Evolutionary conservation across 2,888 invertebrate species (phyloP).

Genomic region (Lissonota sp.): DNA sequence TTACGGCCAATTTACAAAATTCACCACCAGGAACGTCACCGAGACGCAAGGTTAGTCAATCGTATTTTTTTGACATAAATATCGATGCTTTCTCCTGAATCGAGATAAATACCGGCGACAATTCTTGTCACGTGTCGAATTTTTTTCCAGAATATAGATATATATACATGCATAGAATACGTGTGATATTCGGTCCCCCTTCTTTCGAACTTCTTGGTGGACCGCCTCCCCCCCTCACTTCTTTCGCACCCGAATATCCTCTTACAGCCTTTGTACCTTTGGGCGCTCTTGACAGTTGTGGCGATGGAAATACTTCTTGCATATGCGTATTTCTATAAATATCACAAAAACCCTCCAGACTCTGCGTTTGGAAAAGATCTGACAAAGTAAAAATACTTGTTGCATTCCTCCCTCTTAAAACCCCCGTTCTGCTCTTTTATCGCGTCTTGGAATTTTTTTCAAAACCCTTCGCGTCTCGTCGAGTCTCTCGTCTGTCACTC

Average conservation of each 20-base stretch:
- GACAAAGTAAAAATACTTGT: slow-evolving; percentile 57
- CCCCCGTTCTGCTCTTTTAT: slow-evolving; percentile 11
- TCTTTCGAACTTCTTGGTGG: slow-evolving; percentile 20
- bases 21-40: slow-evolving; percentile 71
- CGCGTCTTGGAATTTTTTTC: too few species aligned
- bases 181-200: neutral
- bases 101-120: slow-evolving; percentile 17
- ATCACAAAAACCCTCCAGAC: slow-evolving; percentile 64
- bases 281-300: slow-evolving; percentile 62
- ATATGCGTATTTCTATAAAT: slow-evolving; percentile 74
- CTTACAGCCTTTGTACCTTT: slow-evolving; percentile 26
- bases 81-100: neutral
- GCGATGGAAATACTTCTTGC: slow-evolving; percentile 26
- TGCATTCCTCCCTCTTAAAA: slow-evolving; percentile 39
- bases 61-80: neutral
- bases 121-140: slow-evolving; percentile 43
- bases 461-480: too few species aligned
- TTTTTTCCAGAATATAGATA: neutral
- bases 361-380: slow-evolving; percentile 28
- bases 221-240: neutral
- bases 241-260: slow-evolving; percentile 6
- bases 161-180: too few species aligned
- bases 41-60: slow-evolving; percentile 72
- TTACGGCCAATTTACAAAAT: slow-evolving; percentile 78
- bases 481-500: too few species aligned